Evolutionary conservation across 2,888 invertebrate species (phyloP).

Genomic region (Achlya flavicornis): DNA sequence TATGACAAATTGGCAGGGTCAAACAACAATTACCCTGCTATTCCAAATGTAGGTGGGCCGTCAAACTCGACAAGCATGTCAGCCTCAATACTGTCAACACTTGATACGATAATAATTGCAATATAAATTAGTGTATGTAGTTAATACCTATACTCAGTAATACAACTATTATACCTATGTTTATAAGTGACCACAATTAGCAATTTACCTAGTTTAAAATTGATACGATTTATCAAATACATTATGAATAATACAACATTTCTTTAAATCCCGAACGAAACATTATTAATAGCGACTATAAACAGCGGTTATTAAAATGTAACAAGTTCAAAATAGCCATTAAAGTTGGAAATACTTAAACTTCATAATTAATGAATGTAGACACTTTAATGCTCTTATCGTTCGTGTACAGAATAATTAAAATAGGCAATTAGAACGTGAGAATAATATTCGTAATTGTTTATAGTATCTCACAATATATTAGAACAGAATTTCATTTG

Average conservation of each 20-base stretch:
- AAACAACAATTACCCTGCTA: too few species aligned
- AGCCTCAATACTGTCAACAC: too few species aligned
- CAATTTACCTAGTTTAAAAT: too few species aligned
- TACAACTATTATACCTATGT: too few species aligned
- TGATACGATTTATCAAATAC: neutral
- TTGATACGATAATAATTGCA: too few species aligned
- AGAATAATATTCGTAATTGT: constrained; percentile 2
- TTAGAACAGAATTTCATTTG: neutral
- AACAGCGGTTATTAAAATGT: neutral
- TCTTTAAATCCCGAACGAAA: neutral
- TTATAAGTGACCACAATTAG: neutral
- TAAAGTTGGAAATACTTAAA: neutral
- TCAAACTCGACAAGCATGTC: too few species aligned
- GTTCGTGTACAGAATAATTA: constrained; percentile 1
- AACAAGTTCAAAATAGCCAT: constrained; percentile 1
- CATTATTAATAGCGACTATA: neutral
- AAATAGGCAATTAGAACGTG: constrained; percentile 5
- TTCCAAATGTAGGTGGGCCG: too few species aligned
- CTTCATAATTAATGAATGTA: neutral
- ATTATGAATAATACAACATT: neutral
- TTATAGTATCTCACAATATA: neutral
- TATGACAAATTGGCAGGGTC: too few species aligned
- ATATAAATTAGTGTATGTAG: too few species aligned
- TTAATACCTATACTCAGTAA: too few species aligned
- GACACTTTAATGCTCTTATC: constrained; percentile 7